Conservation (phyloP, 2,113 vertebrate species). For the Megaleporinus macrocephalus region DNA sequence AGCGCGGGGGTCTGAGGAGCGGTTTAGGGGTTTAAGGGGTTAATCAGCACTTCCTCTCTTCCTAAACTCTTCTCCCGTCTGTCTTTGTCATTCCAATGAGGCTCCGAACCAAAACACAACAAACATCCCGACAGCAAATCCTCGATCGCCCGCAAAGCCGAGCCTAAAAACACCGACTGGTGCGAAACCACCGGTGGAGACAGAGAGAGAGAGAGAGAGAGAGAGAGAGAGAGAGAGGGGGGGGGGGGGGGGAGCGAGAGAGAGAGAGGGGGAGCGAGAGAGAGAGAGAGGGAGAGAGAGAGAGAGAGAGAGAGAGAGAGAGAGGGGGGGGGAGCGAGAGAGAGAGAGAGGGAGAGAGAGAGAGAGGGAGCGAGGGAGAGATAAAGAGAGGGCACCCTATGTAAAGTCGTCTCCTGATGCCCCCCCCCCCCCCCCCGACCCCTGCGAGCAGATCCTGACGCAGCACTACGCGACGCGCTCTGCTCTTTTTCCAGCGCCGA, state of each 20-base stretch:
- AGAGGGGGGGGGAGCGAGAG: slow-evolving; percentile 23
- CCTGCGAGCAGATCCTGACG: slow-evolving; percentile 56
- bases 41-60: background rate
- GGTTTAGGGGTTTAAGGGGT: background rate
- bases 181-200: no score
- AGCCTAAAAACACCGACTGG: slow-evolving; percentile 27
- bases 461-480: slow-evolving; percentile 43
- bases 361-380: slow-evolving; percentile 23
- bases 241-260: no score
- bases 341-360: background rate
- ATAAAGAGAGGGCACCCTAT: slow-evolving; percentile 31
- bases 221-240: slow-evolving; percentile 25
- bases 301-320: slow-evolving; percentile 26
- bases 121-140: slow-evolving; percentile 41
- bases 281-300: slow-evolving; percentile 24
- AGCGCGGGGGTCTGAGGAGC: no score
- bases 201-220: slow-evolving; percentile 26
- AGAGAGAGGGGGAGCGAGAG: slow-evolving; percentile 24
- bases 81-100: slow-evolving; percentile 48
- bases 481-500: slow-evolving; percentile 29
- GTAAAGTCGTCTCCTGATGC: slow-evolving; percentile 44
- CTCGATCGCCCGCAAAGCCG: slow-evolving; percentile 23
- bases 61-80: slow-evolving; percentile 8
- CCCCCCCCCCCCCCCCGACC: background rate
- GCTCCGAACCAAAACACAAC: slow-evolving; percentile 49